Evolutionary conservation across 1,140 invertebrate genomes (phyloP).

Genomic region (Caerostris darwini): DNA sequence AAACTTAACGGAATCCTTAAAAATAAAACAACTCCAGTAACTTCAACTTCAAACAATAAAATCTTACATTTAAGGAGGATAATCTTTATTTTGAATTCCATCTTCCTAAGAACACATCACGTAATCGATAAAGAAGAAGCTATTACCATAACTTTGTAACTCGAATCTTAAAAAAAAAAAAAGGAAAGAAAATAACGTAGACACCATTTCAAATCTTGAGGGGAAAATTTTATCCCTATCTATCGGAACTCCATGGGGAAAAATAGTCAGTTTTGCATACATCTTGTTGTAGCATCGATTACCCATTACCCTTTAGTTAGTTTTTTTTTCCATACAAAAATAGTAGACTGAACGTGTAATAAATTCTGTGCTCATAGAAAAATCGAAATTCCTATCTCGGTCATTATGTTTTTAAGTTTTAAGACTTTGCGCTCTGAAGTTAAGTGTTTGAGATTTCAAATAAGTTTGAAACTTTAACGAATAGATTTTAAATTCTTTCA

Average conservation of each 20-base stretch:
- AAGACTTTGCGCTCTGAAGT: neutral
- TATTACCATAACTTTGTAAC: neutral
- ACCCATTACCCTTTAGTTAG: neutral
- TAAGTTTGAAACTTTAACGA: neutral
- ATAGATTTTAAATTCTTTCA: too few species aligned
- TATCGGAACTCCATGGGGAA: neutral
- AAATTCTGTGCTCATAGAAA: neutral
- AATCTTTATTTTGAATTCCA: too few species aligned
- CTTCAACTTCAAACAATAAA: too few species aligned
- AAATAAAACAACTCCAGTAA: too few species aligned
- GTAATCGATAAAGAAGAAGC: neutral
- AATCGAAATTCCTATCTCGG: neutral
- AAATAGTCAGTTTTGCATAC: neutral
- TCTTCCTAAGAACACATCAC: too few species aligned
- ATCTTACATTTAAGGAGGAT: too few species aligned
- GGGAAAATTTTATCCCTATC: neutral
- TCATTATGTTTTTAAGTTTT: neutral
- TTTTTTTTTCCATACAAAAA: neutral
- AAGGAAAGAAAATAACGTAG: neutral
- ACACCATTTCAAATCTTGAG: conserved; percentile 6
- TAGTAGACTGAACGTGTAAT: neutral
- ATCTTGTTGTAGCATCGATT: neutral
- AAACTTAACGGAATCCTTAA: too few species aligned
- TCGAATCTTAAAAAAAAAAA: neutral
- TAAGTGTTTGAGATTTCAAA: neutral